Evolutionary conservation across 2,888 invertebrate species (phyloP).

Genomic region (Eudasyphora cyanicolor): DNA sequence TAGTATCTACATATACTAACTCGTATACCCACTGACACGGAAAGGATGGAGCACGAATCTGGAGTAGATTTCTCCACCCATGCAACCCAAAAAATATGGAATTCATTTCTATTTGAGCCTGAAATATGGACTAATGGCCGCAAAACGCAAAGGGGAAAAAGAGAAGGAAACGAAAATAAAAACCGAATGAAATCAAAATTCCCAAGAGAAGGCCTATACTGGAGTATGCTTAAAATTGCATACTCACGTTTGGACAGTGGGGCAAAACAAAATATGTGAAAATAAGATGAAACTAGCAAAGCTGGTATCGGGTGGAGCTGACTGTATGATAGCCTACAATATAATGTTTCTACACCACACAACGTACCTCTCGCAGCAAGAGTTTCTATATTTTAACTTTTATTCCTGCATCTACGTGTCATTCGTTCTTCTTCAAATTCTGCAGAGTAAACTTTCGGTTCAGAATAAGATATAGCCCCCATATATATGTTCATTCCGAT

Average conservation of each 20-base stretch:
- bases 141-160: neutral
- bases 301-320: no score
- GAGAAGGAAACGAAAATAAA: neutral
- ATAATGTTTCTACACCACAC: no score
- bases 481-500: no score
- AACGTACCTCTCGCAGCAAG: no score
- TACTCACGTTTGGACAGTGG: neutral
- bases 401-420: no score
- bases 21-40: neutral
- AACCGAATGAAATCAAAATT: neutral
- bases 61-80: no score
- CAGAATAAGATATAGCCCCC: no score
- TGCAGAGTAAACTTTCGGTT: no score
- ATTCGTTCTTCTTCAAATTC: no score
- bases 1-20: neutral
- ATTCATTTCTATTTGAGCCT: neutral
- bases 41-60: neutral
- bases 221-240: conserved; percentile 2
- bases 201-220: conserved; percentile 18
- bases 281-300: no score
- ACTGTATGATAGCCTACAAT: no score
- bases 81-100: neutral
- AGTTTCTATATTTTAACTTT: neutral
- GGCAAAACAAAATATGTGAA: no score
- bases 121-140: neutral